Conservation (phyloP, 2,888 invertebrate genomes). For the Mythimna lalbum region DNA sequence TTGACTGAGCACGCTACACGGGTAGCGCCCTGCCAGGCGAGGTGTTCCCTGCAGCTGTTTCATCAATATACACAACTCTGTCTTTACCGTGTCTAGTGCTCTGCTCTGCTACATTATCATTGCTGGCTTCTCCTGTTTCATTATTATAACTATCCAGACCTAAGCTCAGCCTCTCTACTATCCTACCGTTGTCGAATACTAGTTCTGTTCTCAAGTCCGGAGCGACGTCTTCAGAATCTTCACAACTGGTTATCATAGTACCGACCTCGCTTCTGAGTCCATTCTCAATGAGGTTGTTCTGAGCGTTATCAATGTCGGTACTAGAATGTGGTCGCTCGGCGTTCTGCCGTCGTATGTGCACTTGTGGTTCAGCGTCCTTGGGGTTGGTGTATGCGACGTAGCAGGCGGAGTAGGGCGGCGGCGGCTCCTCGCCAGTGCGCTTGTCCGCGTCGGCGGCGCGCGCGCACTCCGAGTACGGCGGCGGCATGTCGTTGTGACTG, state of each 20-base stretch:
- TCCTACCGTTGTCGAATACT: conserved; percentile 61
- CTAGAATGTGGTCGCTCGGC: conserved; percentile 33
- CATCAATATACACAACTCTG: conserved; percentile 47
- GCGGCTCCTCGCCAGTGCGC: conserved; percentile 72
- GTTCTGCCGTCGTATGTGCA: conserved; percentile 61
- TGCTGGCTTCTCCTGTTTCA: conserved; percentile 27
- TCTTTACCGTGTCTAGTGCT: conserved; percentile 2
- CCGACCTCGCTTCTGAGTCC: conserved; percentile 13
- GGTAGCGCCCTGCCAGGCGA: conserved; percentile 10
- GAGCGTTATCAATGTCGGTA: conserved; percentile 50
- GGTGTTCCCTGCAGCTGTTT: conserved; percentile 17
- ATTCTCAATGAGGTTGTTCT: conserved; percentile 50
- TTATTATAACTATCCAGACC: conserved; percentile 28
- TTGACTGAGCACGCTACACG: conserved; percentile 20
- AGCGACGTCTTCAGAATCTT: conserved; percentile 14
- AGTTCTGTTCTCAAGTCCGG: conserved; percentile 36
- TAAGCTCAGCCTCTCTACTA: conserved; percentile 57
- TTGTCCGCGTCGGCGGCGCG: conserved; percentile 47
- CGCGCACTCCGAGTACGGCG: conserved; percentile 79
- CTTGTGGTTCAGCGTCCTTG: conserved; percentile 71
- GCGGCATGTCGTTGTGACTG: conserved; percentile 73
- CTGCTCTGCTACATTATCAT: conserved; percentile 15
- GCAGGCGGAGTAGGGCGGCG: conserved; percentile 83
- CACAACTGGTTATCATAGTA: background rate
- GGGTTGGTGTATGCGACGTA: conserved; percentile 72